These are phyloP conservation scores for Cairina moschata DNA, from an alignment of 2,113 vertebrate species.

Conservation along the genomic window DNA sequence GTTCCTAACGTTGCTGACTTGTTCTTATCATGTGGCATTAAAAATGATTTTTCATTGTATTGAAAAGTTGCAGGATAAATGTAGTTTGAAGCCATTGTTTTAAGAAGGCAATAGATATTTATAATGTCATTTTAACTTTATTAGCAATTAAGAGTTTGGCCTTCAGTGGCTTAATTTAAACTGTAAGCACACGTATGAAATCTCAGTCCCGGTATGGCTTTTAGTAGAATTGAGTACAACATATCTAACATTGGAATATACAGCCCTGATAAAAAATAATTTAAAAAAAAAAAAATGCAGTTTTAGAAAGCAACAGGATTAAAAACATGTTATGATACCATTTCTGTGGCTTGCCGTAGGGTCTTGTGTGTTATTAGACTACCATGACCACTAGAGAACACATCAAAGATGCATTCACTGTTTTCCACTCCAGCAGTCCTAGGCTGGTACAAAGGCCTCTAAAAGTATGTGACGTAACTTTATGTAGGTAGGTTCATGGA, in stretches of 20 bases:
- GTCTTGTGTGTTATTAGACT: not conserved
- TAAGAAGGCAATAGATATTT: not conserved
- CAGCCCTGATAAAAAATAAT: not conserved
- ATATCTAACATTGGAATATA: not conserved
- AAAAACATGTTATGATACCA: not conserved
- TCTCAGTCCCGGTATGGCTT: not conserved
- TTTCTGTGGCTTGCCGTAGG: not conserved
- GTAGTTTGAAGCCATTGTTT: not conserved
- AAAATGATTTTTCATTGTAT: not conserved
- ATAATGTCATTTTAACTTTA: not conserved
- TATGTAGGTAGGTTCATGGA: not conserved
- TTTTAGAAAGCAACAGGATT: not conserved
- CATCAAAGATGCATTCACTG: not conserved
- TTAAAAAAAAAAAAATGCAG: not conserved
- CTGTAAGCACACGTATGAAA: not conserved
- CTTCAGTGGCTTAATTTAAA: not conserved
- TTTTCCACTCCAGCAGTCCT: not conserved
- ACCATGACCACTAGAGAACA: not conserved
- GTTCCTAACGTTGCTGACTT: not conserved
- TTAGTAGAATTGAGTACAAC: not conserved
- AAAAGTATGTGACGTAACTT: not conserved
- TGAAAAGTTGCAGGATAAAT: not conserved
- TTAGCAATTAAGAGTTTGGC: not conserved
- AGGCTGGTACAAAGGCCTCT: not conserved
- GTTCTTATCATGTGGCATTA: no score